These are phyloP conservation scores for Lacerta agilis DNA, from an alignment of 2,797 vertebrate species.

Conservation along the genomic window DNA sequence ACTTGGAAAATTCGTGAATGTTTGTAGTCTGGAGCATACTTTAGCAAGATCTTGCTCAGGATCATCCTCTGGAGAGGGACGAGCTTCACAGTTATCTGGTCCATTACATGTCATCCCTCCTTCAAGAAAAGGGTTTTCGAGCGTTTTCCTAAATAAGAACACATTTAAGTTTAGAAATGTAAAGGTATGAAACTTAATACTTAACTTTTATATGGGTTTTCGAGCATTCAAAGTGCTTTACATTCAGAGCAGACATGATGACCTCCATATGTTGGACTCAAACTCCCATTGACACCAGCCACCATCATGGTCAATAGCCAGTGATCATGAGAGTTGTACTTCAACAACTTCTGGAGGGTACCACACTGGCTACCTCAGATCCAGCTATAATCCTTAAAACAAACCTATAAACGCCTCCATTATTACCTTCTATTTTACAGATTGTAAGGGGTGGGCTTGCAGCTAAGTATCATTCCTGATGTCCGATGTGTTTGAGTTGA, in stretches of 20 bases:
- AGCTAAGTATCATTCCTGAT: too few species aligned
- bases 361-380: neutral
- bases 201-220: neutral
- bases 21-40: conserved; percentile 79
- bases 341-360: too few species aligned
- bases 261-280: too few species aligned
- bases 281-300: too few species aligned
- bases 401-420: neutral
- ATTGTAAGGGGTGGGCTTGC: neutral
- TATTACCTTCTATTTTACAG: neutral
- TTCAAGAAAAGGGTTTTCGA: conserved; percentile 34
- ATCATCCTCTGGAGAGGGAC: conserved; percentile 56
- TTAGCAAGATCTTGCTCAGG: conserved; percentile 76
- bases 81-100: conserved; percentile 51
- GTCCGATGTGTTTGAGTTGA: too few species aligned
- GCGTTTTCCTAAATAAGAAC: conserved; percentile 68
- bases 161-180: conserved; percentile 42
- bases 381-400: neutral
- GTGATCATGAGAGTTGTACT: too few species aligned
- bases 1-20: conserved; percentile 84
- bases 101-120: conserved; percentile 77
- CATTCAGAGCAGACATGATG: neutral
- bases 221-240: neutral
- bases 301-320: too few species aligned
- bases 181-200: neutral